Evolutionary conservation across 1,140 invertebrate genomes (phyloP), one percentile per base, ranked within the genome.

Genomic region (Drosophila orena): DNA sequence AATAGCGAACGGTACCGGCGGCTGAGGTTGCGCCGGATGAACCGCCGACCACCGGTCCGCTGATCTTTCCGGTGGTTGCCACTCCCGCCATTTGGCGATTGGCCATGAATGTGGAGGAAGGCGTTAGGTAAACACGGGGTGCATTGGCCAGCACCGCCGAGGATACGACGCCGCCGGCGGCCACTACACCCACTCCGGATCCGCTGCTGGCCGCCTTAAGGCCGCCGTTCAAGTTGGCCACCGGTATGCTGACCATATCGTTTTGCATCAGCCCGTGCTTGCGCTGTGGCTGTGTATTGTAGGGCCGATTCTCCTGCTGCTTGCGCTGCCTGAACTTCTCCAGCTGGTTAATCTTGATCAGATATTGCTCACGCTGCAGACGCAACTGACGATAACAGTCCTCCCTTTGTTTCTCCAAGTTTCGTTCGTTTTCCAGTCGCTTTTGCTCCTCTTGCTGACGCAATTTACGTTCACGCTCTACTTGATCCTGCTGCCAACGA

Each of bases 231-330:
- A 89, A 47, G 57, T 80, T 89, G 64, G 76, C 84, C 69, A 74
- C 69, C 69, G 91, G 91, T 57, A 92, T 77, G 61, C 84, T 91
- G 30, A 92, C 91, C 79, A 92, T 90, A 58, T 92, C 79, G 75
- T 92, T 90, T 76, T 91, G 91, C 78, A 92, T 89, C 49, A 90
- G 75, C 47, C 15, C 42, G 20, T 15, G n/a, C 46, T 47, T 27
- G 14, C 12, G 44, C 44, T 46, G 11, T 20, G 11, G 44, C 44
- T 20, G 44, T 27, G 22, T 0, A n/a, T 7, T 7, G 5, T 14
- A 5, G 24, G 24, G 24, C 24, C 6, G 44, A 22, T 57, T 20
- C 37, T 55, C 27, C 2, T 58, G 50, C 40, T 46, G 38, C 5
- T 34, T 12, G 3, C 38, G n/a, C 22, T 64, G 20, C 27, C n/a